Evolutionary conservation across 2,888 invertebrate species (phyloP), one percentile per base, ranked within the genome.

Genomic region (Scaptomyza tumidula): DNA sequence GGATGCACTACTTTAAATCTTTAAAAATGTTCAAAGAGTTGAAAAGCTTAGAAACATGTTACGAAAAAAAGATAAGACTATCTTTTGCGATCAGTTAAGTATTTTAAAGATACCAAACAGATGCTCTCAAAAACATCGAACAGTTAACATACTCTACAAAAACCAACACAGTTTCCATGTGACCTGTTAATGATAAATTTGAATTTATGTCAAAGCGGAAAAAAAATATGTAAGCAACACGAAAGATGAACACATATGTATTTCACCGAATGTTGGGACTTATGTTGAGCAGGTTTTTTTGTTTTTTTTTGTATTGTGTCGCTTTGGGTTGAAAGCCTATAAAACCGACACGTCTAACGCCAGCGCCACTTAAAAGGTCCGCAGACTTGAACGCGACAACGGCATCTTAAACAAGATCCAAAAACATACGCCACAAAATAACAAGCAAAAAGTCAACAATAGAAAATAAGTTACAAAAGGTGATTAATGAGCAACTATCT

Each of bases 291-390:
- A 58, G 73, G 74, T 76, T 75, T 74, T 33, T 56, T 75, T 74
- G 29, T 56, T 48, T 1, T 24, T 24, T 24, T 24, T 24, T 65
- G 9, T 46, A 60, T 49, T 44, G 46, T 41, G 16, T 16, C 41
- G 41, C 41, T 44, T 16, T 14, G 52, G 52, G 35, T 33, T 62
- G 39, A 57, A 52, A 52, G 43, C 53, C 58, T 87, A 84, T 84
- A 87, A 84, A 84, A 82, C 54, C 48, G 39, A 43, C 41, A 55
- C 44, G 68, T 54, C 64, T 63, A 37, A 31, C 50, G 65, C 70
- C 63, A 74, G 66, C 69, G 71, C 79, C 73, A 58, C 67, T 82
- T 79, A 85, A 58, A 71, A 49, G 66, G 62, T 29, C 50, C 48
- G 62, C 60, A 71, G 69, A 49, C 65, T 53, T 54, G 63, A 75